These are phyloP conservation scores for Temnothorax ravouxi DNA, from an alignment of 2,888 invertebrate species.

Conservation along the genomic window DNA sequence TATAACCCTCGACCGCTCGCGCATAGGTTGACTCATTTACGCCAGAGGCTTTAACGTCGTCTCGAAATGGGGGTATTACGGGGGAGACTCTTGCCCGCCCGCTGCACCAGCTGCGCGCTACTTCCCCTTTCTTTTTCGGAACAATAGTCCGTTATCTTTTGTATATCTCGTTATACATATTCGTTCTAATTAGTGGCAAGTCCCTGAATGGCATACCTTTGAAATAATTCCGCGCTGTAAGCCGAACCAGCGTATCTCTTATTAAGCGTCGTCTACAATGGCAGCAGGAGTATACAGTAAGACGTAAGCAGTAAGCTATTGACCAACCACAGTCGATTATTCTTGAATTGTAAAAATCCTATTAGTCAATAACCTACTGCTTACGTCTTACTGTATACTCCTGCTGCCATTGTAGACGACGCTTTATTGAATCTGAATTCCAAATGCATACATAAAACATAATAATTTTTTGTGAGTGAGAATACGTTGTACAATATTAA, in stretches of 20 bases:
- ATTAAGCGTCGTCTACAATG: no score
- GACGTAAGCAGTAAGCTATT: no score
- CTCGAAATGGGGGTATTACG: slow-evolving; percentile 43
- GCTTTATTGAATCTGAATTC: slow-evolving; percentile 16
- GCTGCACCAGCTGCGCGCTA: slow-evolving; percentile 28
- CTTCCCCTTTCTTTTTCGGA: slow-evolving; percentile 33
- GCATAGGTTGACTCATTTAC: slow-evolving; percentile 48
- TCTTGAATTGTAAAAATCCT: no score
- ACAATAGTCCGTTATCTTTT: slow-evolving; percentile 44
- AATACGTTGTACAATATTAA: background rate
- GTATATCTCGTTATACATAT: slow-evolving; percentile 25
- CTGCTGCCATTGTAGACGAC: no score
- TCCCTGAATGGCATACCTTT: slow-evolving; percentile 20
- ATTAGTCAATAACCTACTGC: no score
- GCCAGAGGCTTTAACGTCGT: slow-evolving; percentile 26
- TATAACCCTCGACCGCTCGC: slow-evolving; percentile 46
- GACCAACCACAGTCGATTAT: no score
- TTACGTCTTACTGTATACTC: no score
- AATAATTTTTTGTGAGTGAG: background rate
- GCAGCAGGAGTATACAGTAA: no score
- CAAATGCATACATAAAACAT: slow-evolving; percentile 22
- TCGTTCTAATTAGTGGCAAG: slow-evolving; percentile 49
- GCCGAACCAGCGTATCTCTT: background rate
- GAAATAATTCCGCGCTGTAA: slow-evolving; percentile 22
- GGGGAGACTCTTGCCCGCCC: background rate